Conservation (phyloP, 2,113 vertebrate genomes). For the Naja naja region DNA sequence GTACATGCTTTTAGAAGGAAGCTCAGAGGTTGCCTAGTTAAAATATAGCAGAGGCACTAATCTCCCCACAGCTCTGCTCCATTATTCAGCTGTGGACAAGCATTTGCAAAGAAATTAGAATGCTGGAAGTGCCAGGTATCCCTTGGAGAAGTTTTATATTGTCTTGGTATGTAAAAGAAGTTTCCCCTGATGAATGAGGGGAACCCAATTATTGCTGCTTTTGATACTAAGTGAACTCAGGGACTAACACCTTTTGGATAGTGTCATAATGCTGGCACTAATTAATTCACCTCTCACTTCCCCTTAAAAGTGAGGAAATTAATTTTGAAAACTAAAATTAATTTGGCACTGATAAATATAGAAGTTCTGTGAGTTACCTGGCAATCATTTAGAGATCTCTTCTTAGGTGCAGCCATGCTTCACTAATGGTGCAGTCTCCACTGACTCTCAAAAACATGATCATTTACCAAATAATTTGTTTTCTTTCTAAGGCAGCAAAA, state of each 20-base stretch:
- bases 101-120: conserved; percentile 67
- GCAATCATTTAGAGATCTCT: conserved; percentile 53
- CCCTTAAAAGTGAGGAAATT: conserved; percentile 58
- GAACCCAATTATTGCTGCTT: conserved; percentile 63
- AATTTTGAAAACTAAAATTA: conserved; percentile 67
- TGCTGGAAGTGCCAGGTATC: conserved; percentile 69
- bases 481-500: neutral
- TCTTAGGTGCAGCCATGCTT: conserved; percentile 17
- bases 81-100: conserved; percentile 65
- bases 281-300: conserved; percentile 74
- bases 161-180: conserved; percentile 74
- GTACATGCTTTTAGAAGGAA: conserved; percentile 43
- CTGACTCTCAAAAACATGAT: conserved; percentile 13
- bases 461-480: neutral
- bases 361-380: conserved; percentile 57
- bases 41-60: conserved; percentile 53
- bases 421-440: neutral
- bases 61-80: conserved; percentile 46
- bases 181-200: conserved; percentile 63
- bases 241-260: conserved; percentile 52
- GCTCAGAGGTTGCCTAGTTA: conserved; percentile 54
- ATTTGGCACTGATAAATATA: conserved; percentile 59
- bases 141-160: conserved; percentile 67
- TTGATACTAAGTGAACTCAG: conserved; percentile 63
- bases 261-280: conserved; percentile 46